phyloP scores from a whole-genome alignment of 2,888 invertebrate species.

The Patella pellucida region DNA sequence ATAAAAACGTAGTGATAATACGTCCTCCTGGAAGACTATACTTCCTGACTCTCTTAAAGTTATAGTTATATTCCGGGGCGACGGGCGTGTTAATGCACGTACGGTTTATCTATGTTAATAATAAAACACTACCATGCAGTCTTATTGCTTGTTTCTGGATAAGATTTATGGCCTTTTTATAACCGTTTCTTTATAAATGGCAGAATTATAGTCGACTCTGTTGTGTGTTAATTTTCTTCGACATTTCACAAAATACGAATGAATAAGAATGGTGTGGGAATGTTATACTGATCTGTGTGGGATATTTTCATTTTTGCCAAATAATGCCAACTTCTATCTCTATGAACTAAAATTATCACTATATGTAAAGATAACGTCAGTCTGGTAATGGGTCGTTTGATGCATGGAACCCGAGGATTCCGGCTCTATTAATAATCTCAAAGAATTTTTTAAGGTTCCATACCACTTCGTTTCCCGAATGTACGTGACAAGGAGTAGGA shows the following conservation, averaged over 20 bases:
- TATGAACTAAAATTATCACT: too few relatives aligned
- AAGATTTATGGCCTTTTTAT: not conserved
- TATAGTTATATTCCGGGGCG: not conserved
- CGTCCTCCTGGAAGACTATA: not conserved
- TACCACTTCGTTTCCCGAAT: too few relatives aligned
- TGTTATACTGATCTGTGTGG: too few relatives aligned
- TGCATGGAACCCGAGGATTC: too few relatives aligned
- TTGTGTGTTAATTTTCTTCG: constrained; percentile 11
- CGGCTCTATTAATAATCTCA: too few relatives aligned
- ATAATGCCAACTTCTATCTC: too few relatives aligned
- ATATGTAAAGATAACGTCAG: too few relatives aligned
- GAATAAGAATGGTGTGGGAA: too few relatives aligned
- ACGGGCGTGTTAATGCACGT: not conserved
- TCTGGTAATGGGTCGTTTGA: too few relatives aligned
- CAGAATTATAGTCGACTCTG: not conserved
- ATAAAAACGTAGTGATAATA: constrained; percentile 2
- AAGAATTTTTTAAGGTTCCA: too few relatives aligned
- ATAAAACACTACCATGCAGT: not conserved
- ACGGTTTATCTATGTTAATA: not conserved
- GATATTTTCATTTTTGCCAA: too few relatives aligned
- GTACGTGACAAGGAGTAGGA: too few relatives aligned
- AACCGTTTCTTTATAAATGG: not conserved
- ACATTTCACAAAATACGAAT: constrained; percentile 6
- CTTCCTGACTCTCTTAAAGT: not conserved
- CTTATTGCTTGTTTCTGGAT: not conserved